Conservation (phyloP, 2,113 vertebrate genomes). For the Oncorhynchus mykiss region DNA sequence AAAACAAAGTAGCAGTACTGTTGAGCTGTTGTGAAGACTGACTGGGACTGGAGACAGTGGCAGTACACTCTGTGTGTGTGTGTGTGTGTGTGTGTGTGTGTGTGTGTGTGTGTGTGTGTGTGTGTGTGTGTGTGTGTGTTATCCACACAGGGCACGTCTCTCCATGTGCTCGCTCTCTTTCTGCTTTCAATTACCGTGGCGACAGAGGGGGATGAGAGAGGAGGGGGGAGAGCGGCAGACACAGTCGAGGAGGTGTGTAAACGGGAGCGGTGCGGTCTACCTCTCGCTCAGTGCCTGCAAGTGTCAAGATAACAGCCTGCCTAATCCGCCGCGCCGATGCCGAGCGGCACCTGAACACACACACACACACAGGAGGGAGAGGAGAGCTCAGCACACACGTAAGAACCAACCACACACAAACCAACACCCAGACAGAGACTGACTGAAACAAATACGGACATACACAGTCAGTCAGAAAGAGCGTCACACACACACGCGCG, state of each 20-base stretch:
- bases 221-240: background rate
- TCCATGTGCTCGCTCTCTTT: background rate
- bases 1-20: no score
- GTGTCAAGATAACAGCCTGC: background rate
- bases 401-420: background rate
- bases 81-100: no score
- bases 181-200: background rate
- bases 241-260: slow-evolving; percentile 4
- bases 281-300: background rate
- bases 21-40: background rate
- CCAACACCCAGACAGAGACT: background rate
- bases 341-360: background rate
- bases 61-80: background rate
- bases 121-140: background rate
- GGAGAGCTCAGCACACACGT: background rate
- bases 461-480: background rate
- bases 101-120: no score
- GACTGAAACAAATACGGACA: background rate
- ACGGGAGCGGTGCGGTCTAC: background rate
- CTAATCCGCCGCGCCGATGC: background rate
- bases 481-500: no score
- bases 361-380: background rate
- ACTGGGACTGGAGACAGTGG: background rate
- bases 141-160: background rate
- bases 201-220: background rate